Evolutionary conservation across 2,113 vertebrate genomes (phyloP).

Genomic region (Seriola dumerili): DNA sequence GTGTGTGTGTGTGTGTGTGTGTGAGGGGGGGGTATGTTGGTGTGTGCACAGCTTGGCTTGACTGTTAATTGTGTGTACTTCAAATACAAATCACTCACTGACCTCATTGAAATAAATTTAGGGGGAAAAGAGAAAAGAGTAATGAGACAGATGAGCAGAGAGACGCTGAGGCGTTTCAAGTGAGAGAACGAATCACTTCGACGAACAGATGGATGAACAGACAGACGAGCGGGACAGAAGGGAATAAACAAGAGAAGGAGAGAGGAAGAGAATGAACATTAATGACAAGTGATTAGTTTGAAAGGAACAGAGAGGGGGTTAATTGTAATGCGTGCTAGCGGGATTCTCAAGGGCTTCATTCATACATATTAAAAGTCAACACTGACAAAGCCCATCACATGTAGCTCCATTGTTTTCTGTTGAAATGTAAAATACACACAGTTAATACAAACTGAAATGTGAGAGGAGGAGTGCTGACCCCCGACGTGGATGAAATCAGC

Average conservation of each 20-base stretch:
- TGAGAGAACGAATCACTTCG: too few species aligned
- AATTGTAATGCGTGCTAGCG: conserved; percentile 32
- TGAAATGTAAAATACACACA: conserved; percentile 11
- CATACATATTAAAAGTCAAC: conserved; percentile 48
- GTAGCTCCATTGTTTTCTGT: conserved; percentile 12
- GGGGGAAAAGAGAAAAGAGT: conserved; percentile 5
- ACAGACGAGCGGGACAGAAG: not conserved
- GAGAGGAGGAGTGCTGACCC: not conserved
- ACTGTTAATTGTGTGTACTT: conserved; percentile 12
- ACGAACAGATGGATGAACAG: conserved; percentile 3
- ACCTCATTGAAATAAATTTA: conserved; percentile 20
- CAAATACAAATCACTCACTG: conserved; percentile 34
- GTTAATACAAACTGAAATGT: not conserved
- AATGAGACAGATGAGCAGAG: not conserved
- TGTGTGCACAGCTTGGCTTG: not conserved
- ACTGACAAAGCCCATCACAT: not conserved
- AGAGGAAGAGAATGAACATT: conserved; percentile 10
- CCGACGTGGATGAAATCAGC: not conserved
- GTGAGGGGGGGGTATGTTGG: too few species aligned
- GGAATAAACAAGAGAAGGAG: not conserved
- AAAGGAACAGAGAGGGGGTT: conserved; percentile 29
- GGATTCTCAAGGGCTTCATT: conserved; percentile 20
- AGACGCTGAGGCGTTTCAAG: too few species aligned
- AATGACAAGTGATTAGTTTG: conserved; percentile 18
- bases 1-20: conserved; percentile 2